phyloP scores from a whole-genome alignment of 2,888 invertebrate genomes.

The Nasonovia ribisnigri region DNA sequence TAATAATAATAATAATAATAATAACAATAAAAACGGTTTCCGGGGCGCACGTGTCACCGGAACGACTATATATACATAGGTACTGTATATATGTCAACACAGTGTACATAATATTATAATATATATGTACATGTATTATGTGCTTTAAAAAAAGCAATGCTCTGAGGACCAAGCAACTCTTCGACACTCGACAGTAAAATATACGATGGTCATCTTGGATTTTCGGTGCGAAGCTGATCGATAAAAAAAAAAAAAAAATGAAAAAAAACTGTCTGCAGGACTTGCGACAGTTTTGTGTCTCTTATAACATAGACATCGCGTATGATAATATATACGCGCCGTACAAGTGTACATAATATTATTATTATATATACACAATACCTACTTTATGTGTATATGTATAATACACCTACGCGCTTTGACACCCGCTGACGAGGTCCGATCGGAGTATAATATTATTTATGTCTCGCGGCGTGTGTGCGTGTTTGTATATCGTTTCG shows the following conservation, averaged over 20 bases:
- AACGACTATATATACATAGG: background rate
- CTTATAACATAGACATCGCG: background rate
- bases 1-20: background rate
- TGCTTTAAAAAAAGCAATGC: background rate
- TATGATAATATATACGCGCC: background rate
- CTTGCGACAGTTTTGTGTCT: background rate
- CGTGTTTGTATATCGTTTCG: background rate
- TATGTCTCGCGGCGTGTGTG: background rate
- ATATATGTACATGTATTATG: background rate
- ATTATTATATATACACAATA: background rate
- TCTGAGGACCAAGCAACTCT: too few relatives aligned
- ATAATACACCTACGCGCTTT: background rate
- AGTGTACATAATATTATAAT: background rate
- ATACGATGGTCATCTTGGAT: background rate
- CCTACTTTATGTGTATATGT: background rate
- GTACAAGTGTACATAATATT: background rate
- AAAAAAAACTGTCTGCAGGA: background rate
- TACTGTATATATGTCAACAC: background rate
- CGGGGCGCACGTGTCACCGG: background rate
- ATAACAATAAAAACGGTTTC: constrained; percentile 4
- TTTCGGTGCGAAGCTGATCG: background rate
- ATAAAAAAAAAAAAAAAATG: background rate
- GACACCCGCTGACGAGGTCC: constrained; percentile 6
- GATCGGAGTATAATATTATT: constrained; percentile 2
- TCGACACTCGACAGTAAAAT: background rate